Conservation (phyloP, 2,113 vertebrate species). For the Mohoua ochrocephala region DNA sequence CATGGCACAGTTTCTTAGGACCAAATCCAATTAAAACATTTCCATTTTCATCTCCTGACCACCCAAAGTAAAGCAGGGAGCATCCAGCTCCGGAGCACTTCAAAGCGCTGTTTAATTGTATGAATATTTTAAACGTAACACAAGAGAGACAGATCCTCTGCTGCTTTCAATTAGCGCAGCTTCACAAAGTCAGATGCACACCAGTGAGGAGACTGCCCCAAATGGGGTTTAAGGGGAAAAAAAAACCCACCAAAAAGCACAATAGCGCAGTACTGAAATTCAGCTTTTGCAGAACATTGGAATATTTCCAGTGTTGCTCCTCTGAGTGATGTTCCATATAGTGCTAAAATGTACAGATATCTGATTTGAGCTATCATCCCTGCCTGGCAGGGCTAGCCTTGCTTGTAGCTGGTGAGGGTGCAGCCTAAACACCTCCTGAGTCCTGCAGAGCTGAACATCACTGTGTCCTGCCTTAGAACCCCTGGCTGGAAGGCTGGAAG, state of each 20-base stretch:
- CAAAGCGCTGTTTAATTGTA: slow-evolving; percentile 49
- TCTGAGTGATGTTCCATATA: background rate
- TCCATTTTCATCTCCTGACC: slow-evolving; percentile 50
- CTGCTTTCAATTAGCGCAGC: slow-evolving; percentile 17
- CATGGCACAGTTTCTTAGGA: slow-evolving; percentile 46
- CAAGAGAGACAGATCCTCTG: background rate
- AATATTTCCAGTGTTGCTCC: background rate
- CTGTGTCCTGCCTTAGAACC: background rate
- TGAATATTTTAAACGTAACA: slow-evolving; percentile 29
- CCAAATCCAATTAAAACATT: slow-evolving; percentile 62
- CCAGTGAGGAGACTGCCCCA: background rate
- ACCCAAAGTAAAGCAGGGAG: slow-evolving; percentile 6
- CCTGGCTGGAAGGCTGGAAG: background rate
- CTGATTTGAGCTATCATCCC: background rate
- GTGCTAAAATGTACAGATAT: background rate
- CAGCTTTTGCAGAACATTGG: background rate
- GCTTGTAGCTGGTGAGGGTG: background rate
- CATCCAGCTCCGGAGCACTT: slow-evolving; percentile 2
- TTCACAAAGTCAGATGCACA: background rate
- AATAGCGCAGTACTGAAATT: background rate
- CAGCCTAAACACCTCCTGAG: background rate
- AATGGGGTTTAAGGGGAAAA: background rate
- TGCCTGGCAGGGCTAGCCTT: background rate
- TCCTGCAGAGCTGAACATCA: background rate
- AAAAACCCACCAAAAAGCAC: background rate